Conservation (phyloP, 2,888 invertebrate genomes). For the Ganaspis brasiliensis region DNA sequence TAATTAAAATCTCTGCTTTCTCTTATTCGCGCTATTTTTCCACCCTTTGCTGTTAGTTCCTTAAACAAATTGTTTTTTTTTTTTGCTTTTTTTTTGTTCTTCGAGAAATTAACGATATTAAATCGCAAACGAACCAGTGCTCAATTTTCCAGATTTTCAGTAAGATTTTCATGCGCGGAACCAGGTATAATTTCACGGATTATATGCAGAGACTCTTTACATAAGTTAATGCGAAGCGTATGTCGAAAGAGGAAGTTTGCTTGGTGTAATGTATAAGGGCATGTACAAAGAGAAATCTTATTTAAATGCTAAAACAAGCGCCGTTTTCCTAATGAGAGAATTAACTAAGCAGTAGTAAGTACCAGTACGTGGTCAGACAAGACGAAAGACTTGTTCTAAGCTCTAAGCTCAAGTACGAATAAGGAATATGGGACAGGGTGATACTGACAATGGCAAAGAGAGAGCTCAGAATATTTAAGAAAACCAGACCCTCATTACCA, state of each 20-base stretch:
- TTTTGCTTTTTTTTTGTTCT: no score
- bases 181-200: not conserved
- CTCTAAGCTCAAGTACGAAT: slow-evolving; percentile 16
- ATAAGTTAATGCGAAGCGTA: slow-evolving; percentile 35
- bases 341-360: slow-evolving; percentile 53
- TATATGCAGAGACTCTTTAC: slow-evolving; percentile 15
- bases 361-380: slow-evolving; percentile 38
- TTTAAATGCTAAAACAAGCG: slow-evolving; percentile 55
- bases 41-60: slow-evolving; percentile 1
- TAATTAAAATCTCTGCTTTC: slow-evolving; percentile 71
- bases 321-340: slow-evolving; percentile 53
- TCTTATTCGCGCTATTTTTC: slow-evolving; percentile 43
- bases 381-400: slow-evolving; percentile 15
- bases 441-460: slow-evolving; percentile 18
- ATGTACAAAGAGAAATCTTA: slow-evolving; percentile 47
- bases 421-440: not conserved
- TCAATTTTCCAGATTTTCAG: not conserved
- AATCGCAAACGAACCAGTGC: not conserved
- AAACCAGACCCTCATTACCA: slow-evolving; percentile 1
- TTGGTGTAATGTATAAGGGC: not conserved
- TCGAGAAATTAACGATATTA: not conserved
- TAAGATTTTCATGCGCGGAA: slow-evolving; percentile 20
- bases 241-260: slow-evolving; percentile 14
- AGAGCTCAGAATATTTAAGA: slow-evolving; percentile 1
- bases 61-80: not conserved